Base-by-base conservation (phyloP, 1,140 invertebrate species). In the Drosophila setifemur region DNA sequence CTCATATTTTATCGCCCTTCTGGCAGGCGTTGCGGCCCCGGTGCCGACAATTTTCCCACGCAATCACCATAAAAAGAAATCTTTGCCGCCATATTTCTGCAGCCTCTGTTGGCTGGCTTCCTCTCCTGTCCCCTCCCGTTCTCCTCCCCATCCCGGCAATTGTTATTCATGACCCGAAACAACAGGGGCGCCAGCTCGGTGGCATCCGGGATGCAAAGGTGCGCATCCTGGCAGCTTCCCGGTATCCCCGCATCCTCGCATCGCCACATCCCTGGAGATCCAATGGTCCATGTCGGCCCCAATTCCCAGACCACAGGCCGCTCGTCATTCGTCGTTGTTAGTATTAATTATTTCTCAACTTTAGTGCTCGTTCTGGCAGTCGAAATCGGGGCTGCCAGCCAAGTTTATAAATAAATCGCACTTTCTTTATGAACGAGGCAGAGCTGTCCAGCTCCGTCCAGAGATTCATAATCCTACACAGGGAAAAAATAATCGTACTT, bases 341-440 rank as follows among this genome's bases (percentile, higher is more conserved):
- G 69, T 83, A 78, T 78, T 85, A 83, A 83, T 85, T 85, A 83
- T 85, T 83, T 70, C 78, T 61, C 70, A 73, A 63, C 57, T 72
- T 73, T 42, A 44, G 54, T 61, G 35, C 54, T 1, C 28, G 11
- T 39, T 8, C 21, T 14, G 42, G 12, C 16, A 44, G 42, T 26
- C 42, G 23, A 12, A 44, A 44, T 11, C 26, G 47, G 14, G 19
- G 23, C 31, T 48, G 43, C 40, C 14, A 31, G 33, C 28, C 61
- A 29, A 57, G 49, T 69, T 69, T 78, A 74, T 81, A 79, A 78
- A 78, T 72, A 82, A 77, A 82, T 73, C 81, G 69, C 73, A 69
- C 48, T 44, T 66, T 49, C 60, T 49, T 64, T 50, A 63, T 54
- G 43, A 58, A 39, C 58, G 4, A n/a, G 18, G 2, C 5, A 7